Evolutionary conservation across 2,797 vertebrate species (phyloP).

Genomic region (Emydoidea blandingii): DNA sequence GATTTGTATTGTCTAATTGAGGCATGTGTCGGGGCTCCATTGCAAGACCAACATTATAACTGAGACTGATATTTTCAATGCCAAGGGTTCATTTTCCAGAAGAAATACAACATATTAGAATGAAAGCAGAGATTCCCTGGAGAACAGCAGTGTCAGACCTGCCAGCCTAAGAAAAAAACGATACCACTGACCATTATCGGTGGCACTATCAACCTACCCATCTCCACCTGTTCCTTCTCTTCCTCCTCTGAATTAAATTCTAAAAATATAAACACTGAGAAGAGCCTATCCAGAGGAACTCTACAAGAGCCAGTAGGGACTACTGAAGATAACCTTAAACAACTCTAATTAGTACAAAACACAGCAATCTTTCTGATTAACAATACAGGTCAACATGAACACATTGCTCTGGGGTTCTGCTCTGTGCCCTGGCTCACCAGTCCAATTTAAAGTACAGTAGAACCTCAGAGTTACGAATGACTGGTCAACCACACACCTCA

Average conservation of each 20-base stretch:
- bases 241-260: neutral
- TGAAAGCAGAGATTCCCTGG: neutral
- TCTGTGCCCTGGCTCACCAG: conserved; percentile 24
- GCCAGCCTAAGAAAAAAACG: neutral
- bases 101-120: neutral
- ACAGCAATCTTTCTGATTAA: neutral
- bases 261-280: neutral
- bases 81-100: neutral
- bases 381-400: neutral
- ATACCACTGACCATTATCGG: neutral
- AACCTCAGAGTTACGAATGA: too few relatives aligned
- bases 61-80: neutral
- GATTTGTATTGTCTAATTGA: neutral
- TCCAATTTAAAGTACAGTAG: neutral
- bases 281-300: neutral
- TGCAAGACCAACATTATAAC: neutral
- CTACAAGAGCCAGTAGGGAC: conserved; percentile 21
- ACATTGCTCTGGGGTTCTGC: neutral
- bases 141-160: neutral
- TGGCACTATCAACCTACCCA: neutral
- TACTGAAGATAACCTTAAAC: conserved; percentile 12
- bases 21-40: neutral
- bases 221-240: neutral
- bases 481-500: neutral
- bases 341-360: neutral